Base-by-base conservation (phyloP, 2,113 vertebrate genomes). In the Passer domesticus region DNA sequence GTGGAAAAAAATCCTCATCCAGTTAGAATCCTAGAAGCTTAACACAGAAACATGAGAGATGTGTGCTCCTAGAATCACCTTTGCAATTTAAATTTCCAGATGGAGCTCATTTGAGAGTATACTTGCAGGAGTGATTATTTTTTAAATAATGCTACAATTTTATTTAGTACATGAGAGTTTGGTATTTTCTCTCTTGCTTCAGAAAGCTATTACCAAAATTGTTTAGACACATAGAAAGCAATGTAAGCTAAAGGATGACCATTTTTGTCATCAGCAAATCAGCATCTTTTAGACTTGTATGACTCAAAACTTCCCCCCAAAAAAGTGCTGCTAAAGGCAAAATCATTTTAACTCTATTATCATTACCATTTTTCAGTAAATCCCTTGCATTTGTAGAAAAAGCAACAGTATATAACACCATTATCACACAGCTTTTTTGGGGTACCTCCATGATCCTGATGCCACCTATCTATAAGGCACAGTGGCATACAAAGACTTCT, bases 61-160 rank as follows among this genome's bases (percentile, higher is more conserved):
- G 27, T 31, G 55, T 75, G 73, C 47, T 96, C 53, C 39, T 44
- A 68, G 27, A 75, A 84, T 58, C 68, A 92, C 62, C 79, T 94
- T 76, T 68, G 44, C 53, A 95, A 95, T 91, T 63, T 77, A 66
- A 55, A 83, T 73, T 89, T 96, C 88, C 91, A 72, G 67, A 62
- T 31, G 6, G 58, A 84, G 31, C 72, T 80, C 59, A 44, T 89
- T 78, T 90, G 43, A 70, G 20, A 82, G 11, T 21, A 72, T 64
- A 58, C 20, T 79, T 92, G 30, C 27, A 74, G 39, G 33, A 90
- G 15, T 50, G 28, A 13, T 9, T 44, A 35, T 53, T 67, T 74
- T 59, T 53, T 14, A 10, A 27, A 62, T 47, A 87, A 67, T 33
- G 4, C 5, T 79, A 35, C 10, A 27, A 63, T 72, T 90, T 79